Evolutionary conservation across 2,888 invertebrate species (phyloP).

Genomic region (Amorpha juglandis): DNA sequence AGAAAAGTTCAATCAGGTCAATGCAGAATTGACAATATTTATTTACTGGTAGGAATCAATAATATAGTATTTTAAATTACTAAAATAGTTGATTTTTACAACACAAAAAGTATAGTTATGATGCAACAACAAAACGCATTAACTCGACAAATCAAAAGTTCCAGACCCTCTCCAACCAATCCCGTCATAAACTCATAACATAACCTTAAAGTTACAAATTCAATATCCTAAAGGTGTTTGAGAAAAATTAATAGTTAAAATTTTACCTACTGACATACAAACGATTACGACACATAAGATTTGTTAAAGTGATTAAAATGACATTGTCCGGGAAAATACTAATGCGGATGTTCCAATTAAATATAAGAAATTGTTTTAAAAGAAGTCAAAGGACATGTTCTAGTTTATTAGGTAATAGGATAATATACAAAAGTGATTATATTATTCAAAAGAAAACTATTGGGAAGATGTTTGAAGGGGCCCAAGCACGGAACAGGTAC

Average conservation of each 20-base stretch:
- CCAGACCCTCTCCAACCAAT: no score
- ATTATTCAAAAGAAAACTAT: background rate
- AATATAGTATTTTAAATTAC: no score
- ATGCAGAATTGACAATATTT: no score
- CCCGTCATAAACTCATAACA: background rate
- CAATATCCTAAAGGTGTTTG: background rate
- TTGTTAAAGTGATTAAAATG: constrained; percentile 46
- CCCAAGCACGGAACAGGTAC: background rate
- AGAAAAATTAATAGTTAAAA: background rate
- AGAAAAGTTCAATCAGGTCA: no score
- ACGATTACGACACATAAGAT: no score
- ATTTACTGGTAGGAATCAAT: no score
- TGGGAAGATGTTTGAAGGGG: background rate
- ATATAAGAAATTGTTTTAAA: constrained; percentile 46
- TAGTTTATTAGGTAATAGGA: background rate
- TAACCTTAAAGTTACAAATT: no score
- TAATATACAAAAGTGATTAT: background rate
- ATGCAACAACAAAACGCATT: no score
- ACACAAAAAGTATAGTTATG: no score
- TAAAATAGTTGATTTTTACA: no score
- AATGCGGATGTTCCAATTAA: constrained; percentile 56
- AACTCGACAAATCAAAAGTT: no score
- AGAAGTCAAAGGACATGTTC: constrained; percentile 45
- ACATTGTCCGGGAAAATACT: constrained; percentile 54
- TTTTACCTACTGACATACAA: no score